Base-by-base conservation (phyloP, 2,888 invertebrate genomes). In the Prosopocoilus inquinatus region DNA sequence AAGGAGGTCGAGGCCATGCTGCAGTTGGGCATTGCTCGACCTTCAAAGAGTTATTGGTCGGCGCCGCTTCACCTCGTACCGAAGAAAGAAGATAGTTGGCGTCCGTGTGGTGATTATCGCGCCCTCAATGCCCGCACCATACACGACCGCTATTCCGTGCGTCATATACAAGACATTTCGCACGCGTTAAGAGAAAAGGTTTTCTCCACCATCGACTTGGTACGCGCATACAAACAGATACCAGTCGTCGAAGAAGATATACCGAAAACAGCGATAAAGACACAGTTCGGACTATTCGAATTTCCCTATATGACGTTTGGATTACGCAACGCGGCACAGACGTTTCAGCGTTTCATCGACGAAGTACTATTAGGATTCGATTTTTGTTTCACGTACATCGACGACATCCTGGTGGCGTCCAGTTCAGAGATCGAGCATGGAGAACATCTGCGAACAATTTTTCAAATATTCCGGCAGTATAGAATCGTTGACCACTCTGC, bases 261-360 rank as follows among this genome's bases (percentile, higher is more conserved):
- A n/a, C n/a, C n/a, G n/a, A n/a, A n/a, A n/a, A n/a, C n/a, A n/a
- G n/a, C n/a, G n/a, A n/a, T n/a, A n/a, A n/a, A n/a, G n/a, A n/a
- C n/a, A n/a, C n/a, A n/a, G 3, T 68, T 69, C 38, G 66, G 64
- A 1, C 45, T 65, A 34, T 67, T 62, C 56, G 64, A 77, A 52
- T 75, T 71, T 49, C 50, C 64, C 0, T 51, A 47, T 2, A 70
- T 72, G 69, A 60, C 62, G 0, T 76, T 75, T 16, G 75, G 76
- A 1, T 62, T 78, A 0, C 45, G 73, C 1, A 77, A 78, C 53
- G 74, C 77, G 1, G 71, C 70, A 1, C 73, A 77, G 56, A 73
- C 74, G 0, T 71, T 78, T 60, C 72, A 75, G 51, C 64, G 73
- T 3, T 75, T 75, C 36, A 70, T 77, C 5, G 70, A 75, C 43